These are phyloP conservation scores for Mactromeris polynyma DNA, from an alignment of 2,888 invertebrate species.

Conservation along the genomic window DNA sequence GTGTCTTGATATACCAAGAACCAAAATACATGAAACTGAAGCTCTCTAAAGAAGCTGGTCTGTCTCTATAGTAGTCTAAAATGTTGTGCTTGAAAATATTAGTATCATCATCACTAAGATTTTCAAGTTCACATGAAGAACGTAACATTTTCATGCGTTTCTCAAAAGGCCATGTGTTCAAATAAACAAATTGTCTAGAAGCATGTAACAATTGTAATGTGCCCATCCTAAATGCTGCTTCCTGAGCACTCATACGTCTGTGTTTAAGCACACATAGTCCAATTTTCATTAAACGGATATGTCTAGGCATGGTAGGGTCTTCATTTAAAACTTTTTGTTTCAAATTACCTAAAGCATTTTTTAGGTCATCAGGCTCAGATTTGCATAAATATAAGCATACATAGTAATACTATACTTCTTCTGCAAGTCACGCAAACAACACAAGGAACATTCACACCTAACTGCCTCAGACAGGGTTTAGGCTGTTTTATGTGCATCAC, in stretches of 20 bases:
- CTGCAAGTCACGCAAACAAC: too few species aligned
- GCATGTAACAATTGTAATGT: constrained; percentile 35
- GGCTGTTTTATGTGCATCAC: too few species aligned
- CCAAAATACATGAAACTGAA: constrained; percentile 30
- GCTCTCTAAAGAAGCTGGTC: constrained; percentile 30
- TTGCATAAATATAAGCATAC: too few species aligned
- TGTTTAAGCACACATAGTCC: constrained; percentile 52
- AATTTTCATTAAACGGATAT: constrained; percentile 36
- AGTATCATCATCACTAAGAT: constrained; percentile 19
- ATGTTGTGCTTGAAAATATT: constrained; percentile 46
- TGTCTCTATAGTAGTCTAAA: constrained; percentile 47
- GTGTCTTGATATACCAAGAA: constrained; percentile 42
- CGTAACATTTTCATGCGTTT: constrained; percentile 41
- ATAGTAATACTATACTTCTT: too few species aligned
- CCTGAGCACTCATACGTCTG: constrained; percentile 48
- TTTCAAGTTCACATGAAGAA: neutral
- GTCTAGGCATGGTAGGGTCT: constrained; percentile 14
- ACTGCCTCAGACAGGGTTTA: too few species aligned
- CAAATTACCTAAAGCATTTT: neutral
- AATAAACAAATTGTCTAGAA: constrained; percentile 34
- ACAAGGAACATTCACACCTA: too few species aligned
- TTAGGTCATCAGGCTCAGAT: too few species aligned
- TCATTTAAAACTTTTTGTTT: constrained; percentile 26
- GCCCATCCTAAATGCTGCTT: constrained; percentile 54
- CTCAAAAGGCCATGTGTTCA: constrained; percentile 33